A percentile compares a stretch with the other conserved stretches of the same genome.
Conservation (phyloP, 2,797 vertebrate genomes). For the Remorina albescens region DNA sequence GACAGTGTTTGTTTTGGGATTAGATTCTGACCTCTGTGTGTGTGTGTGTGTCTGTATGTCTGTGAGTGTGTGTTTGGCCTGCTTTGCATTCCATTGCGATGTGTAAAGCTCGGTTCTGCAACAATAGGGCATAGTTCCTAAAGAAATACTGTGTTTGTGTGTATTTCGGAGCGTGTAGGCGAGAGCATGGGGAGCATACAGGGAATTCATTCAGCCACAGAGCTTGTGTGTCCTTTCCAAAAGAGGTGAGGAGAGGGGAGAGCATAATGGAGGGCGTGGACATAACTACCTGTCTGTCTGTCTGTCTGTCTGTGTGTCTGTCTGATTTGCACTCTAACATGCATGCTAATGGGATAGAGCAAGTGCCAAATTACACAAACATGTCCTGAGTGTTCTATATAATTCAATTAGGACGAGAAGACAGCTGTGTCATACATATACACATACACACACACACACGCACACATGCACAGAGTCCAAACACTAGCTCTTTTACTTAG, state of each 20-base stretch:
- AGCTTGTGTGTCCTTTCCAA: slow-evolving; percentile 13
- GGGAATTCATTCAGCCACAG: slow-evolving; percentile 59
- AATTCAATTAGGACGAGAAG: slow-evolving; percentile 51
- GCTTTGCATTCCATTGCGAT: slow-evolving; percentile 75
- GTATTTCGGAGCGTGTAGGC: slow-evolving; percentile 29
- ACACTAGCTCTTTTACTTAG: slow-evolving; percentile 65
- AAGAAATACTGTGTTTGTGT: slow-evolving; percentile 53
- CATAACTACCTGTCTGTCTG: slow-evolving; percentile 34
- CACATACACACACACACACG: slow-evolving; percentile 29
- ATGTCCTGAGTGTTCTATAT: slow-evolving; percentile 49
- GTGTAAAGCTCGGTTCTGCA: slow-evolving; percentile 64
- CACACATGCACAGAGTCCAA: slow-evolving; percentile 17
- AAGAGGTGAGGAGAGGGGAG: not conserved
- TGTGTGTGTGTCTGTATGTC: not conserved
- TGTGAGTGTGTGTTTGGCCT: slow-evolving; percentile 15
- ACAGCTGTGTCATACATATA: slow-evolving; percentile 16
- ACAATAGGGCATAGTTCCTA: slow-evolving; percentile 79
- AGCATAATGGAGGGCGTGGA: slow-evolving; percentile 14
- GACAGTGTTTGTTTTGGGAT: slow-evolving; percentile 67
- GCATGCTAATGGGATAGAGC: slow-evolving; percentile 51
- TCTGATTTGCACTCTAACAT: slow-evolving; percentile 6
- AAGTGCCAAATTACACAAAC: slow-evolving; percentile 59
- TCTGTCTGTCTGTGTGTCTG: slow-evolving; percentile 38
- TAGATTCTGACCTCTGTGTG: slow-evolving; percentile 47
- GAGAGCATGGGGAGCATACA: slow-evolving; percentile 38